These are phyloP conservation scores for Lagopus muta DNA, from an alignment of 2,113 vertebrate species.

Conservation along the genomic window DNA sequence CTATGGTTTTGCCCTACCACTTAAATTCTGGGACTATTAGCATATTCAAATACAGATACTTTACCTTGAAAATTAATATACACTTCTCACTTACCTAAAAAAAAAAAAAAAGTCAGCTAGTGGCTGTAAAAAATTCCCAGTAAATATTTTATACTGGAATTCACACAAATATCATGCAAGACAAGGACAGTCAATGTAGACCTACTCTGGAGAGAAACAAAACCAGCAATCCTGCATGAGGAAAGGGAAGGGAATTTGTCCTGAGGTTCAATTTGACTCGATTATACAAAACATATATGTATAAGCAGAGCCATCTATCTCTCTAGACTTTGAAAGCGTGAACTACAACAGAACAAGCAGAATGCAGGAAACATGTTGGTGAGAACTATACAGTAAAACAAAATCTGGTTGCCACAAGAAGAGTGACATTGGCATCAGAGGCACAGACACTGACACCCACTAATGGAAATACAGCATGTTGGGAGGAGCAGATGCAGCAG, in stretches of 20 bases:
- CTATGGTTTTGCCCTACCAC: background rate
- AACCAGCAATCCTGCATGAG: fast-evolving
- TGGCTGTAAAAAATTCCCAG: background rate
- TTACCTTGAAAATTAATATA: background rate
- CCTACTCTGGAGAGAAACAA: background rate
- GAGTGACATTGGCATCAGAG: slow-evolving; percentile 64
- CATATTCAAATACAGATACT: background rate
- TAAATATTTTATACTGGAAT: background rate
- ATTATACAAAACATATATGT: slow-evolving; percentile 16
- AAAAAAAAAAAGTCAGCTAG: background rate
- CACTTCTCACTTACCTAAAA: background rate
- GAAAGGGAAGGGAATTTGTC: background rate
- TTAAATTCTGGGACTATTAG: background rate
- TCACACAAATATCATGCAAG: background rate
- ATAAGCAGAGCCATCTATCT: slow-evolving; percentile 49
- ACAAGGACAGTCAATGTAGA: background rate
- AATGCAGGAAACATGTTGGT: slow-evolving; percentile 74
- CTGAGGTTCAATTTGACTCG: background rate
- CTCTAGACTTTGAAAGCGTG: slow-evolving; percentile 64
- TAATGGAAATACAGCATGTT: background rate
- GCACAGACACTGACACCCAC: slow-evolving; percentile 60
- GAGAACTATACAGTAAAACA: slow-evolving; percentile 75
- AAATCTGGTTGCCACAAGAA: slow-evolving; percentile 74
- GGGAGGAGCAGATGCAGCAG: slow-evolving; percentile 69
- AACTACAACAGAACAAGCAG: slow-evolving; percentile 72